Percentiles rank a stretch among this genome's conserved stretches.
Evolutionary conservation across 2,888 invertebrate species (phyloP).

Genomic region (Kuschelorhynchus macadamiae): DNA sequence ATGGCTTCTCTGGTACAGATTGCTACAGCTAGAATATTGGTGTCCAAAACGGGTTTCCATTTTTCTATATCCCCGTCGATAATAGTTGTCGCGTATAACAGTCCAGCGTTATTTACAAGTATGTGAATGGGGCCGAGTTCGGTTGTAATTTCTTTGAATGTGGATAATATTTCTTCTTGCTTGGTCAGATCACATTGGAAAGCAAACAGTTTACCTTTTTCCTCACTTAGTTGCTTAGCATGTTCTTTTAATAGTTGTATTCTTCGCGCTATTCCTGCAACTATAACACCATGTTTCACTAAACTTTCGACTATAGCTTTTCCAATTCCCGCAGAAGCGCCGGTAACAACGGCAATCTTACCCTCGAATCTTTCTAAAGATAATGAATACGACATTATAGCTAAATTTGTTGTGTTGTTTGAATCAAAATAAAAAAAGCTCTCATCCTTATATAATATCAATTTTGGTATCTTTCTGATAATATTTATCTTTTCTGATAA

Average conservation of each 20-base stretch:
- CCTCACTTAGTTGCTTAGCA: slow-evolving; percentile 43
- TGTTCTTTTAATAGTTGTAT: slow-evolving; percentile 54
- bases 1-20: slow-evolving; percentile 55
- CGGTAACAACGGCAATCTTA: slow-evolving; percentile 56
- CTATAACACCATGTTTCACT: too few species aligned
- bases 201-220: slow-evolving; percentile 53
- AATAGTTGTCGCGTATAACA: slow-evolving; percentile 29
- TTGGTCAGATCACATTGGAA: slow-evolving; percentile 54
- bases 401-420: too few species aligned
- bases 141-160: slow-evolving; percentile 55
- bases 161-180: slow-evolving; percentile 55
- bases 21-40: slow-evolving; percentile 44
- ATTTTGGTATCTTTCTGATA: too few species aligned
- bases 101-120: slow-evolving; percentile 52
- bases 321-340: slow-evolving; percentile 56
- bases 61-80: slow-evolving; percentile 49
- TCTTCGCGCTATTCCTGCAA: slow-evolving; percentile 57
- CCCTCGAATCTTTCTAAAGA: slow-evolving; percentile 54
- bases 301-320: slow-evolving; percentile 52
- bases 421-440: too few species aligned
- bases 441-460: too few species aligned
- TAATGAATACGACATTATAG: slow-evolving; percentile 34
- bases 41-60: slow-evolving; percentile 50
- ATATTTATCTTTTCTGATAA: too few species aligned
- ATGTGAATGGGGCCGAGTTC: slow-evolving; percentile 58